Base-by-base conservation (phyloP, 2,888 invertebrate genomes). In the Amiota minor region DNA sequence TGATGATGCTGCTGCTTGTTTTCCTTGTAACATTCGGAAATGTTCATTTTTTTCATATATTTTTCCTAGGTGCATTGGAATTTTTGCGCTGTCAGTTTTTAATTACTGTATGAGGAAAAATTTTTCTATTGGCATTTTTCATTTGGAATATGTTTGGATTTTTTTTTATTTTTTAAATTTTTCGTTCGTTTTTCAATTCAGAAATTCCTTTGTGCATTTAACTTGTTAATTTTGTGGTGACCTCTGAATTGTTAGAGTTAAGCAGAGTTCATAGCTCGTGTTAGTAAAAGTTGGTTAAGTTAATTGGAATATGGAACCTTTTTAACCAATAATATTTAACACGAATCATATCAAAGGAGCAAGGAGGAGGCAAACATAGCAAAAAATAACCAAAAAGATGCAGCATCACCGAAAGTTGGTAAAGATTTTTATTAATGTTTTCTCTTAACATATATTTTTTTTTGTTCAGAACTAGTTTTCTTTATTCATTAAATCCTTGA, bases 21-120 rank as follows among this genome's bases (percentile, higher is more conserved):
- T 35, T 35, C 6, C 35, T 35, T 35, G 35, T 35, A 4, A 35
- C 35, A 35, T 35, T 35, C 3, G 53, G 53, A n/a, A 50, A 50
- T 6, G 14, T 61, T 20, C 1, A 11, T 14, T 61, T 23, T 61
- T 9, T 61, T 35, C 20, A 20, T 3, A 61, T 35, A 14, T 62
- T 35, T 62, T 11, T 62, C n/a, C n/a, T n/a, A 6, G 45, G 20
- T 59, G 20, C 35, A 62, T 65, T 65, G 47, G 16, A 47, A 23
- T 46, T 18, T 65, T 65, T 47, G 65, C 20, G 65, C 47, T 65
- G 47, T n/a, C 65, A 47, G 16, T 65, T 65, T 65, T 65, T 65
- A 70, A 47, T 70, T 47, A 71, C 61, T 9, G 16, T 14, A 65
- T 65, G 59, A 59, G 18, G 3, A 59, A 59, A 16, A 11, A 16